Conservation (phyloP, 2,888 invertebrate genomes). For the Bugulina stolonifera region DNA sequence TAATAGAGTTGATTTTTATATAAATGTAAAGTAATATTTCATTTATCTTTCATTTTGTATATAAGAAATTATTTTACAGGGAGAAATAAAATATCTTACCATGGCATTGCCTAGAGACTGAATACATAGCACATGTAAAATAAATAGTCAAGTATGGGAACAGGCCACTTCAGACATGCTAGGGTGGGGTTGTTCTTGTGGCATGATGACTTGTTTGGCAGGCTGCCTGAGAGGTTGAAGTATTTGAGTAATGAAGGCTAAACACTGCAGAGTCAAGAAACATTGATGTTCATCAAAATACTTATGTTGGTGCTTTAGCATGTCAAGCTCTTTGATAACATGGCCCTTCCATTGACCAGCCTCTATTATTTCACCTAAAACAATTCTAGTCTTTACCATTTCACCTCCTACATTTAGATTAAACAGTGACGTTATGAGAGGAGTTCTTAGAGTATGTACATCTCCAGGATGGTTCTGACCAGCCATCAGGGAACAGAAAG, state of each 20-base stretch:
- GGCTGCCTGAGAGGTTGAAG: not conserved
- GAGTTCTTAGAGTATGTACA: not conserved
- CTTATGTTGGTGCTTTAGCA: not conserved
- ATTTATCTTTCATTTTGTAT: too few relatives aligned
- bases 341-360: not conserved
- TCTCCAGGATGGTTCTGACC: not conserved
- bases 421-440: not conserved
- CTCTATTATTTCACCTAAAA: not conserved
- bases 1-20: too few relatives aligned
- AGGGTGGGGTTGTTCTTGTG: too few relatives aligned
- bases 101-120: too few relatives aligned
- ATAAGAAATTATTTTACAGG: too few relatives aligned
- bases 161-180: too few relatives aligned
- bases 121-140: too few relatives aligned
- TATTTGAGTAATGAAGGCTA: constrained; percentile 8
- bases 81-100: too few relatives aligned
- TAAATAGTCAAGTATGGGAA: too few relatives aligned
- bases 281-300: not conserved
- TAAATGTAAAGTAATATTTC: too few relatives aligned
- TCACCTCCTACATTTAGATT: constrained; percentile 6
- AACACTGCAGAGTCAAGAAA: not conserved
- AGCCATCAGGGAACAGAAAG: not conserved
- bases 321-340: not conserved
- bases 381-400: not conserved
- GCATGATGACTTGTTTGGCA: too few relatives aligned